Evolutionary conservation across 2,888 invertebrate genomes (phyloP).

Genomic region (Polyploca ridens): DNA sequence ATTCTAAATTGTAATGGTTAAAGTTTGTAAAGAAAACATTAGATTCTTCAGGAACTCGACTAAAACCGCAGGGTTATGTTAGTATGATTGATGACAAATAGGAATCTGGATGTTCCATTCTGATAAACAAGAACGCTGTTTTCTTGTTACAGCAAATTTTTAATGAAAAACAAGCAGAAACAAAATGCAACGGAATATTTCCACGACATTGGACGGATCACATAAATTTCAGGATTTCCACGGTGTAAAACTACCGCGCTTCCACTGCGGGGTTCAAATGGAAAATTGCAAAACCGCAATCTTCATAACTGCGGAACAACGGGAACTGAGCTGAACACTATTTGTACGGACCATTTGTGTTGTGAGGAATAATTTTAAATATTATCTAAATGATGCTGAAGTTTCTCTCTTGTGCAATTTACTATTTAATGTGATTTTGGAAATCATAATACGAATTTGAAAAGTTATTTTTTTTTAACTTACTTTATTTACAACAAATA

Average conservation of each 20-base stretch:
- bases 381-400: neutral
- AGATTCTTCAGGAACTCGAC: no score
- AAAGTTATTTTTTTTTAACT: no score
- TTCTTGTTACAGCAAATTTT: neutral
- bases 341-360: conserved; percentile 28
- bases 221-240: conserved; percentile 8
- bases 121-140: neutral
- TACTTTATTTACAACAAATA: no score
- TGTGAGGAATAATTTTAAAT: neutral
- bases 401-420: neutral
- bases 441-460: no score
- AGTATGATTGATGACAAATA: no score
- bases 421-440: no score
- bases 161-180: conserved; percentile 1
- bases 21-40: neutral
- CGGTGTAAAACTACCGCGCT: neutral
- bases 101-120: neutral
- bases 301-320: conserved; percentile 22
- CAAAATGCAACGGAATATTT: neutral
- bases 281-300: conserved; percentile 37
- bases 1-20: neutral
- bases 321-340: conserved; percentile 20
- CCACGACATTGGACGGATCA: neutral
- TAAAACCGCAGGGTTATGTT: no score
- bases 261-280: conserved; percentile 26